phyloP scores from a whole-genome alignment of 1,140 invertebrate genomes.

The Hirudo medicinalis region DNA sequence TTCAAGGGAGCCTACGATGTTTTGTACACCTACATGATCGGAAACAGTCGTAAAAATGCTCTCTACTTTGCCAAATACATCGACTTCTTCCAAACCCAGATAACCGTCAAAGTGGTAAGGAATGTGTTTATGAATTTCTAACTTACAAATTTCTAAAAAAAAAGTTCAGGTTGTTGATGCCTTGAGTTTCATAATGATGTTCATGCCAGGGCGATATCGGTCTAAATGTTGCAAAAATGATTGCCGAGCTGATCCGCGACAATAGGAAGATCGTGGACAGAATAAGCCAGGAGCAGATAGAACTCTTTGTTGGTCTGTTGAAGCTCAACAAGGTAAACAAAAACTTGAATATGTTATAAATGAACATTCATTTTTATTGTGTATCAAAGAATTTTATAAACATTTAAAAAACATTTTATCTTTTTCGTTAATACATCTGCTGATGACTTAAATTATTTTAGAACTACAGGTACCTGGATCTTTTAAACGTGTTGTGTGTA shows the following conservation, averaged over 20 bases:
- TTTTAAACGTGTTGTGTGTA: slow-evolving; percentile 39
- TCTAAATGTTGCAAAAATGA: slow-evolving; percentile 40
- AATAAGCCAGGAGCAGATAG: slow-evolving; percentile 34
- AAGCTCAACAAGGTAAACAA: slow-evolving; percentile 32
- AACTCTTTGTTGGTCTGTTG: slow-evolving; percentile 33
- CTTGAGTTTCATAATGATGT: no score
- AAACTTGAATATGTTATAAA: not conserved
- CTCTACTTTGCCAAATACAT: slow-evolving; percentile 26
- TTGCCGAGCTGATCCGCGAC: slow-evolving; percentile 39
- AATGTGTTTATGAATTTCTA: not conserved
- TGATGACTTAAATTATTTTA: slow-evolving; percentile 24
- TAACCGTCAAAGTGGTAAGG: slow-evolving; percentile 22
- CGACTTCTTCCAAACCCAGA: slow-evolving; percentile 24
- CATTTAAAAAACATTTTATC: no score
- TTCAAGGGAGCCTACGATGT: slow-evolving; percentile 39
- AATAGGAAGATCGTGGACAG: slow-evolving; percentile 39
- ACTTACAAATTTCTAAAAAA: not conserved
- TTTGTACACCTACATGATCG: slow-evolving; percentile 39
- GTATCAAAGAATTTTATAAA: not conserved
- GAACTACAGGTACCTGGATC: slow-evolving; percentile 40
- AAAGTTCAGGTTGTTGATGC: not conserved
- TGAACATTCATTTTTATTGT: not conserved
- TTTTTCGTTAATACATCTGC: not conserved
- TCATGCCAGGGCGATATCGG: slow-evolving; percentile 34
- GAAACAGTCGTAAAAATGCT: slow-evolving; percentile 25